Percentiles rank a stretch among this genome's conserved stretches.
Conservation (phyloP, 2,113 vertebrate genomes). For the Pelodiscus sinensis region DNA sequence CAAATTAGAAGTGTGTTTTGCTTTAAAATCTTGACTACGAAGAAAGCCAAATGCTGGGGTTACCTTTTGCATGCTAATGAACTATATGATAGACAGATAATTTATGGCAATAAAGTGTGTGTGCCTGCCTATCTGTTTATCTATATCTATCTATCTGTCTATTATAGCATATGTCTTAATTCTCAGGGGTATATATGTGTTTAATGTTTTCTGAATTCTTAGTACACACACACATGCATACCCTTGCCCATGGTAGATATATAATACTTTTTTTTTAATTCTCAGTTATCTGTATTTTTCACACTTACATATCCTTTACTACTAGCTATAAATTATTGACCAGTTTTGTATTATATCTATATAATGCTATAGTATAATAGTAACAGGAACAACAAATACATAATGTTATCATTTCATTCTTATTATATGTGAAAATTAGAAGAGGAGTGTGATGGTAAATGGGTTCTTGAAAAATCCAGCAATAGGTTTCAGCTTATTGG, state of each 20-base stretch:
- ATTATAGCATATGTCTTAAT: neutral
- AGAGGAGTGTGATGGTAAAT: constrained; percentile 6
- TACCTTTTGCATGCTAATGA: neutral
- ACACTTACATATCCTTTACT: no score
- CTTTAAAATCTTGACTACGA: constrained; percentile 17
- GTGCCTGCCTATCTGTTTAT: neutral
- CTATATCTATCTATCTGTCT: neutral
- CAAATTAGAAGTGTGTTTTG: neutral
- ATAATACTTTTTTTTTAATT: no score
- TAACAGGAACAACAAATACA: neutral
- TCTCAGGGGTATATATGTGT: neutral
- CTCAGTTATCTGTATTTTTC: no score
- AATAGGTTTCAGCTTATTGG: neutral
- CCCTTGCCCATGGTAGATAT: no score
- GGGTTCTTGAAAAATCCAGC: constrained; percentile 19
- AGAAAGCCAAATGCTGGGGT: neutral
- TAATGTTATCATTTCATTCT: neutral
- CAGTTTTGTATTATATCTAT: no score
- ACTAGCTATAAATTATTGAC: no score
- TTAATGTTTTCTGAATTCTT: no score
- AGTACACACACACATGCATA: neutral
- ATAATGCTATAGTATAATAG: neutral
- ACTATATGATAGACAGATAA: neutral
- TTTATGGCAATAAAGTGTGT: neutral
- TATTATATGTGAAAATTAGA: neutral